Conservation (phyloP, 2,888 invertebrate genomes). For the Dryococelus australis region DNA sequence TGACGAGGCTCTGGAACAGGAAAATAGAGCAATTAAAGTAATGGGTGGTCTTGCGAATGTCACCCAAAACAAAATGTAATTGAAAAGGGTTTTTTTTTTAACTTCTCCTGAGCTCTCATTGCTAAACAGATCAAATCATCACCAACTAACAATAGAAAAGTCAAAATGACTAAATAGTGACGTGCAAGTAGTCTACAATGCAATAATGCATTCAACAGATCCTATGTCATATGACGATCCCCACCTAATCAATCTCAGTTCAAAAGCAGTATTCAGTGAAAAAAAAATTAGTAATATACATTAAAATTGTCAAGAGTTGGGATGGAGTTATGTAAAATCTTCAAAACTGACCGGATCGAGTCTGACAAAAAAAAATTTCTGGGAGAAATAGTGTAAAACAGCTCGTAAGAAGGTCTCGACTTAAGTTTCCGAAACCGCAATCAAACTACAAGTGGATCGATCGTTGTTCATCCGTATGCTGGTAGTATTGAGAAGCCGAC, state of each 20-base stretch:
- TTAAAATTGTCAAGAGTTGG: constrained; percentile 17
- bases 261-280: neutral
- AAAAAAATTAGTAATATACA: neutral
- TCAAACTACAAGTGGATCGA: neutral
- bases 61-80: neutral
- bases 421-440: neutral
- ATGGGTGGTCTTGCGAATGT: neutral
- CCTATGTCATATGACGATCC: neutral
- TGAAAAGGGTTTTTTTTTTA: neutral
- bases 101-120: constrained; percentile 12
- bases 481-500: neutral
- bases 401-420: neutral
- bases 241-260: neutral
- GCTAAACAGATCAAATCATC: neutral
- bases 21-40: constrained; percentile 26
- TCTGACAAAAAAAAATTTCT: neutral
- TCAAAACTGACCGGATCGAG: constrained; percentile 12
- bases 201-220: neutral
- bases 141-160: neutral
- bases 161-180: constrained; percentile 4
- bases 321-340: neutral
- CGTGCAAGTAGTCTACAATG: neutral
- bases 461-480: constrained; percentile 4
- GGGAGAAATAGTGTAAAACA: neutral
- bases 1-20: constrained; percentile 17